These are phyloP conservation scores for Holothuria glaberrima DNA, from an alignment of 35 echinoderm and acorn worm genomes.

Conservation along the genomic window DNA sequence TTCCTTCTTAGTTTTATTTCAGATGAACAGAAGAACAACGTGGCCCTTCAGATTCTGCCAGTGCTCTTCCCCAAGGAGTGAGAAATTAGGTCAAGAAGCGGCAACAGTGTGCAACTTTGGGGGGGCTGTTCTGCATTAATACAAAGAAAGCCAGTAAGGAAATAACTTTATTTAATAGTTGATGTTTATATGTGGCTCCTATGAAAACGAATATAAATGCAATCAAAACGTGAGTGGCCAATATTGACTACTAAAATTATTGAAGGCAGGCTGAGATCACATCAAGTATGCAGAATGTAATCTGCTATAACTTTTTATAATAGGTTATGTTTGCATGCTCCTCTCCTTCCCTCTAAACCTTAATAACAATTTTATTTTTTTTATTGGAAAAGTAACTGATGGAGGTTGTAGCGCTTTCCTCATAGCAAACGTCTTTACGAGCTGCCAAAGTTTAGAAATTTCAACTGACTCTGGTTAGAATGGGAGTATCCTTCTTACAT, in stretches of 20 bases:
- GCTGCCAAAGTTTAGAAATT: background rate
- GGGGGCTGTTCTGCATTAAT: no score
- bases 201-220: background rate
- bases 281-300: background rate
- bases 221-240: background rate
- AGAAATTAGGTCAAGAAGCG: no score
- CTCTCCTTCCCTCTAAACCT: background rate
- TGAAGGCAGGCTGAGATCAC: constrained; percentile 16
- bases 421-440: constrained; percentile 6
- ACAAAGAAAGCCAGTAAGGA: no score
- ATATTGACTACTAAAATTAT: constrained; percentile 1
- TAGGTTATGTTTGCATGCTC: no score
- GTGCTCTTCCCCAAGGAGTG: background rate
- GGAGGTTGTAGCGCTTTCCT: background rate
- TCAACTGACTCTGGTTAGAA: background rate
- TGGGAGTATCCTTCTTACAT: background rate
- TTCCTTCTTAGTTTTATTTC: constrained; percentile 12
- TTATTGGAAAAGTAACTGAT: background rate
- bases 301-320: background rate
- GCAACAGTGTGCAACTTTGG: no score
- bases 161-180: no score
- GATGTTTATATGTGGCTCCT: background rate
- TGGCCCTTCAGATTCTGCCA: background rate
- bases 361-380: constrained; percentile 4
- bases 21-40: constrained; percentile 25